Percentiles rank a stretch among this genome's conserved stretches.
These are phyloP conservation scores for Drusus annulatus DNA, from an alignment of 1,140 invertebrate genomes.

Conservation along the genomic window DNA sequence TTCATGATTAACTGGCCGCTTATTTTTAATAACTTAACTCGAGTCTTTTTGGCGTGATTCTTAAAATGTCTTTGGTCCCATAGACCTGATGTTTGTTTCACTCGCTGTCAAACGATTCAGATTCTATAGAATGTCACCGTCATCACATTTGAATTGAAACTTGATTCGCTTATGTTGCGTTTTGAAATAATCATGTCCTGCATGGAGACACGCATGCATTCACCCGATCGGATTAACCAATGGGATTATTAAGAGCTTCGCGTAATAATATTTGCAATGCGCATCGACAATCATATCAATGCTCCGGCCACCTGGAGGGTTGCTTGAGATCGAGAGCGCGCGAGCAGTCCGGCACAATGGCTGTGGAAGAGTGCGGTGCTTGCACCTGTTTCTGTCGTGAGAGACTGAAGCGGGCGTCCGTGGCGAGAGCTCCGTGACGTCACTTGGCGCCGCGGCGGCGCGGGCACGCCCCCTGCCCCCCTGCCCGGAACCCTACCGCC, in stretches of 20 bases:
- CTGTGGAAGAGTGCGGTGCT: slow-evolving; percentile 24
- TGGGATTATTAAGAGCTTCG: background rate
- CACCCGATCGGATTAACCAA: background rate
- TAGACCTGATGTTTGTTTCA: slow-evolving; percentile 13
- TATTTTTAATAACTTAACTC: background rate
- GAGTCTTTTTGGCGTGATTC: slow-evolving; percentile 1
- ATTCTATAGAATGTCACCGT: slow-evolving; percentile 19
- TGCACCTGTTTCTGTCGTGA: slow-evolving; percentile 47
- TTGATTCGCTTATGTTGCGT: background rate
- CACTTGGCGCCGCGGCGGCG: slow-evolving; percentile 48
- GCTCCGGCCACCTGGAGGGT: slow-evolving; percentile 10
- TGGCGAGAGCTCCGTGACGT: slow-evolving; percentile 5
- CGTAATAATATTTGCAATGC: background rate
- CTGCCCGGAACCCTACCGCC: slow-evolving; percentile 57
- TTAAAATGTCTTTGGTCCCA: no score
- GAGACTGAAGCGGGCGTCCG: slow-evolving; percentile 45
- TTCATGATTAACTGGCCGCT: background rate
- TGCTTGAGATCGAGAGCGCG: slow-evolving; percentile 1
- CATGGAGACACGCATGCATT: slow-evolving; percentile 4
- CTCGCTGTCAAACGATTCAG: background rate
- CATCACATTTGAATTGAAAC: slow-evolving; percentile 17
- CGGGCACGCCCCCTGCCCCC: slow-evolving; percentile 59
- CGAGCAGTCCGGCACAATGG: slow-evolving; percentile 20
- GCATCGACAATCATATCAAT: slow-evolving; percentile 19
- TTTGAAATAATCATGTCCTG: background rate